phyloP scores from a whole-genome alignment of 2,797 vertebrate species.

The Tauraco hartlaubi region DNA sequence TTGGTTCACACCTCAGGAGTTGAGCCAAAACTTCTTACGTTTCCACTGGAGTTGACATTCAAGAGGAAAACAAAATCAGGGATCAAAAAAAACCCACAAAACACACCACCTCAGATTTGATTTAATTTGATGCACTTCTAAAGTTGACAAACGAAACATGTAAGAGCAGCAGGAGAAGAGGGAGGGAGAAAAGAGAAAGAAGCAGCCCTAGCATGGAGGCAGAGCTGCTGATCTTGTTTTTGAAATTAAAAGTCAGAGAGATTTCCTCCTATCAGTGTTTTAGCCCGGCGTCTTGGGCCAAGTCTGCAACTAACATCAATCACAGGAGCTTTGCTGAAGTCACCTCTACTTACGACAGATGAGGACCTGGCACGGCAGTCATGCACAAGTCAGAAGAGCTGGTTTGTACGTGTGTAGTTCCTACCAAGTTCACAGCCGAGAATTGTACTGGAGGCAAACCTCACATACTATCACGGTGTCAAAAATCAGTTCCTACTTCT shows the following conservation, averaged over 20 bases:
- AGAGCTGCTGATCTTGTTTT: background rate
- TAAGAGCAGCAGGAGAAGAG: background rate
- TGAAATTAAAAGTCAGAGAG: background rate
- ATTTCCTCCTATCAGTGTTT: background rate
- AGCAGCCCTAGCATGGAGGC: background rate
- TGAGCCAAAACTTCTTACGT: background rate
- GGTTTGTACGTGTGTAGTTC: background rate
- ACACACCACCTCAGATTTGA: background rate
- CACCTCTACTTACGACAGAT: background rate
- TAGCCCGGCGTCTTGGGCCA: background rate
- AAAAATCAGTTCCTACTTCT: background rate
- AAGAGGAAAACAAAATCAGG: background rate
- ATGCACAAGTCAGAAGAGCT: background rate
- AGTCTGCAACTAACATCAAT: background rate
- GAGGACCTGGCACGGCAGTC: background rate
- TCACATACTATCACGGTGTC: rapidly evolving
- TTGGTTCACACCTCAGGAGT: background rate
- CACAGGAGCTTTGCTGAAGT: background rate
- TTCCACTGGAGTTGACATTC: background rate
- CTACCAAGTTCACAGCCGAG: background rate
- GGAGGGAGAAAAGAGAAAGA: background rate
- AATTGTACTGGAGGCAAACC: background rate
- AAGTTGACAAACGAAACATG: background rate
- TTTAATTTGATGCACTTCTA: background rate
- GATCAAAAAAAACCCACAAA: background rate